Evolutionary conservation across 2,113 vertebrate genomes (phyloP), one percentile per base, ranked within the genome.

Genomic region (Rafetus swinhoei): DNA sequence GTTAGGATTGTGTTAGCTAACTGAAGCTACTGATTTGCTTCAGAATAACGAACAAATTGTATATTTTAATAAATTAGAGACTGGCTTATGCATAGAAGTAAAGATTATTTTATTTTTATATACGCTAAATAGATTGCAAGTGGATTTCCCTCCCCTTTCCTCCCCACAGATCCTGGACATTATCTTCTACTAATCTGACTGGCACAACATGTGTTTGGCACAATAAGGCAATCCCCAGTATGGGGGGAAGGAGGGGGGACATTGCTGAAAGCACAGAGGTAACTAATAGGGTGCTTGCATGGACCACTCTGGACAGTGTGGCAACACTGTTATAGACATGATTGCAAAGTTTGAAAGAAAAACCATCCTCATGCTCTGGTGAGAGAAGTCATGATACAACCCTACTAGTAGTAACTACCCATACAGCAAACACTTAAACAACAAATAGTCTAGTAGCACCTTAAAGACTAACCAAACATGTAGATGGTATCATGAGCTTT

Each of bases 101-200:
- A 77, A 93, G 35, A 57, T 24, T 8, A 74, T 74, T 94, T 84
- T 86, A 57, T 77, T 69, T 60, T 35, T 1, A 27, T n/a, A 84
- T 21, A 52, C 1, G 1, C 32, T 45, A 62, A 52, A n/a, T 93
- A 52, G 35, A 21, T 5, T 50, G 84, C 86, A 85, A 56, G 25
- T 18, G 1, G 1, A 24, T n/a, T 2, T 60, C 15, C 27, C 18
- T 50, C 50, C 1, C 1, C 21, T 3, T 18, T 54, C 45, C 45
- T 45, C 45, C 45, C 45, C 45, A 6, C 45, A 45, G 45, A 6
- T 45, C 45, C 45, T 45, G 45, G 56, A 57, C 56, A 57, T 22
- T 57, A 22, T 57, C 74, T 81, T 85, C 22, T 35, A 14, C 72
- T 29, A 19, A 55, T 82, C 81, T 0, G 1, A 25, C 69, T 89